A percentile compares a stretch with the other conserved stretches of the same genome.
Evolutionary conservation across 2,113 vertebrate genomes (phyloP).

Genomic region (Vicugna pacos): DNA sequence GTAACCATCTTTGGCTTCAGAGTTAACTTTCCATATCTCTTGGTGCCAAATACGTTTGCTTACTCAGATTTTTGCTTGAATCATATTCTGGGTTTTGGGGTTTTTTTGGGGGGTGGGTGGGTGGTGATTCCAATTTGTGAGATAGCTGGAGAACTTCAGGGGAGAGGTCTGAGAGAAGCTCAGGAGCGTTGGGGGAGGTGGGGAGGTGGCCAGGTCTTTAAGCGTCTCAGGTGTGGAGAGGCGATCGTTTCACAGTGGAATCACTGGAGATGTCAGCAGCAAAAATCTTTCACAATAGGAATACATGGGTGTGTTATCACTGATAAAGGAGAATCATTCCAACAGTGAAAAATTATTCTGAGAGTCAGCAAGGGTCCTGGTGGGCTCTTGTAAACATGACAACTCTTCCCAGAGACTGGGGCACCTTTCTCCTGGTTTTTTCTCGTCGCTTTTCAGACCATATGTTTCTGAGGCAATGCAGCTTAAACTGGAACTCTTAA

Average conservation of each 20-base stretch:
- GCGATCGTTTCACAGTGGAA: not conserved
- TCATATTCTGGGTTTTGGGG: conserved; percentile 2
- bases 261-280: not conserved
- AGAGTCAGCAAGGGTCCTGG: not conserved
- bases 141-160: conserved; percentile 48
- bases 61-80: conserved; percentile 86
- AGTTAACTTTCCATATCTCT: conserved; percentile 81
- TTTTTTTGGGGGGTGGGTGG: not conserved
- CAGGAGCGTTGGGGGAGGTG: not conserved
- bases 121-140: conserved; percentile 59
- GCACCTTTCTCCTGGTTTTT: not conserved
- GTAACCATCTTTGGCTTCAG: conserved; percentile 83
- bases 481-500: not conserved
- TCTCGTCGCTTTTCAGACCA: not conserved
- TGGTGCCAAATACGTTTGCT: conserved; percentile 86
- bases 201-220: conserved; percentile 8
- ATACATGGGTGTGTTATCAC: not conserved
- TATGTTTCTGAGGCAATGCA: not conserved
- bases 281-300: not conserved
- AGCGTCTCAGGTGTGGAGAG: not conserved
- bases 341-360: conserved; percentile 5
- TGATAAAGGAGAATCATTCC: not conserved
- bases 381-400: not conserved
- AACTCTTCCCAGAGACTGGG: not conserved
- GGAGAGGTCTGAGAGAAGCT: conserved; percentile 30